These are phyloP conservation scores for Aix galericulata DNA, from an alignment of 2,113 vertebrate genomes.

Conservation along the genomic window DNA sequence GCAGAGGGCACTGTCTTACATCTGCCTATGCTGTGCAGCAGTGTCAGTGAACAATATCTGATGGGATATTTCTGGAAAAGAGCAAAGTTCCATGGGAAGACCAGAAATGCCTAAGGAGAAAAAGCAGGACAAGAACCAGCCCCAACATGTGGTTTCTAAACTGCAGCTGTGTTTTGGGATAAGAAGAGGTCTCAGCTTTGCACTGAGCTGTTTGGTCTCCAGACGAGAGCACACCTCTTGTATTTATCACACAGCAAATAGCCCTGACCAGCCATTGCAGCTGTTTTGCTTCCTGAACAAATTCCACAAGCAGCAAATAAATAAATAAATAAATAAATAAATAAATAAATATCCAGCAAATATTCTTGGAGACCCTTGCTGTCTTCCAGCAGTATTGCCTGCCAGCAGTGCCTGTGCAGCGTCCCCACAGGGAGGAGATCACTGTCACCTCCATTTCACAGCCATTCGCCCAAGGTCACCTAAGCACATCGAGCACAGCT, in stretches of 20 bases:
- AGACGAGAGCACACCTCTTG: not conserved
- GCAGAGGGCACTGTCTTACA: accelerated
- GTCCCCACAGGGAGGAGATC: not conserved
- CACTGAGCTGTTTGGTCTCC: not conserved
- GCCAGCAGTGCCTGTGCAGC: not conserved
- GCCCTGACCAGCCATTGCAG: not conserved
- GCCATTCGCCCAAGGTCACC: not conserved
- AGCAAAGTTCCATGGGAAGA: not conserved
- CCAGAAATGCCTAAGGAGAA: not conserved
- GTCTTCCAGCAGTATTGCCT: not conserved
- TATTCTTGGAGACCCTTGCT: not conserved
- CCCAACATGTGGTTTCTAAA: not conserved
- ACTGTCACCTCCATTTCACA: not conserved
- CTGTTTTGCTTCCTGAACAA: not conserved
- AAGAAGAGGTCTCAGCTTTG: not conserved
- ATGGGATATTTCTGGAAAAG: not conserved
- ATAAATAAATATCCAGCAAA: not conserved
- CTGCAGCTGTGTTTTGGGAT: not conserved
- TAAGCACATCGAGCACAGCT: not conserved
- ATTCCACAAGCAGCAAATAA: not conserved
- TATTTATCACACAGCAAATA: not conserved
- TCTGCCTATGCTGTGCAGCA: not conserved
- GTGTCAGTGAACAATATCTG: not conserved
- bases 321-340: not conserved
- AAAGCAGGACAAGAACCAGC: not conserved